Evolutionary conservation across 2,888 invertebrate genomes (phyloP), one percentile per base, ranked within the genome.

Genomic region (Eretmocerus hayati): DNA sequence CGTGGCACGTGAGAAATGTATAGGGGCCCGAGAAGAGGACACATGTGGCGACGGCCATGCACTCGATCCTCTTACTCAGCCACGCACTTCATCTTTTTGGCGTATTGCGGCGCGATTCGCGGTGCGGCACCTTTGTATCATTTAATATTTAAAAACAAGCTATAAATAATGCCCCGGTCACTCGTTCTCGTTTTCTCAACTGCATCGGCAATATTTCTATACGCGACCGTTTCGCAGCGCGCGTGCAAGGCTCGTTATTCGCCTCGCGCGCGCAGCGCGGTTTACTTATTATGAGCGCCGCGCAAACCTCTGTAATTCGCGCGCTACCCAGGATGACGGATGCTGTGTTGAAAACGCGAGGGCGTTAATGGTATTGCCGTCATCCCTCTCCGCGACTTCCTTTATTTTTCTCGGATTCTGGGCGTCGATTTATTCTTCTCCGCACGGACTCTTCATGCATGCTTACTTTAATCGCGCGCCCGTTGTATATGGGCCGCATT

Each of bases 81-180:
- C 30, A 8, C 8, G 8, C 30, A 9, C 30, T 13, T 30, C 30
- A 8, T 30, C 30, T 13, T 13, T 13, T 13, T 30, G 13, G 8
- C 30, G 8, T 30, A 8, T 8, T 13, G 30, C 33, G 15, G 5
- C 33, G n/a, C 11, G 33, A 1, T n/a, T 6, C 6, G 26, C 33
- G 33, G 33, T 30, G 63, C 64, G 65, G 64, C 62, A 62, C 66
- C 70, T 70, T 70, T 70, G 70, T 67, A 67, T 69, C 66, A 68
- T 70, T 70, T 70, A 70, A 70, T 70, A 70, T 70, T 70, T 69
- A 70, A 70, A 70, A 70, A 70, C 70, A 70, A 69, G 70, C 69
- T 63, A 70, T 70, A 69, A 70, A 70, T 70, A 67, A 57, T 51
- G 52, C 6, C 9, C 18, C 22, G 32, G 22, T 33, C 33, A 5